Base-by-base conservation (phyloP, 2,888 invertebrate species). In the Synergus gifuensis region DNA sequence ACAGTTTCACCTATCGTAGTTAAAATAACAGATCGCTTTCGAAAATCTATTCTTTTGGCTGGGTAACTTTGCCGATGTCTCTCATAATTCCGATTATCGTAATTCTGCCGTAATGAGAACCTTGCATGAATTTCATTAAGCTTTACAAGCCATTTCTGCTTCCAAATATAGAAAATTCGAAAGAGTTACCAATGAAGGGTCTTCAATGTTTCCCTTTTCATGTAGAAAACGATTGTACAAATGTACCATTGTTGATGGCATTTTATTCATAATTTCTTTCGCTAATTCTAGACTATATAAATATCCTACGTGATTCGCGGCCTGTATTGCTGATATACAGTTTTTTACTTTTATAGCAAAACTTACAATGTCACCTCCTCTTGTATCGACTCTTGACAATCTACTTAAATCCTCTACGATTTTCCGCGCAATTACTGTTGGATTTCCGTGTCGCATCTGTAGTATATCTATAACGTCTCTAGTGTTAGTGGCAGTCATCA, bases 361-460 rank as follows among this genome's bases (percentile, higher is more conserved):
- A 12, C 28, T 44, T 2, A 80, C 76, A 12, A 83, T 69, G 46
- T 79, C 76, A 14, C 46, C 76, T 16, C 67, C 18, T 2, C 77
- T 62, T 0, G 60, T 18, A 1, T 77, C 46, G 1, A 84, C 18
- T 16, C 54, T 79, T 1, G 84, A 82, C 2, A 84, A 58, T 28
- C 67, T 63, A 11, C 40, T 62, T 1, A 84, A 14, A 9, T 84
- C 80, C 4, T 76, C 16, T 0, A 58, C 62, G 4, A 83, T 42
- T 40, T 69, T 77, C 42, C 44, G 14, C 4, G 80, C 12, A 0
- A 81, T 63, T 0, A 40, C 2, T 58, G 81, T 78, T 2, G 76
- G 62, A 64, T 82, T 79, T 8, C 82, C 84, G 22, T 82, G 83
- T 4, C 83, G 76, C n/a, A 83, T 44, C 44, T 82, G 58, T 16